Evolutionary conservation across 2,888 invertebrate species (phyloP).

Genomic region (Mimachlamys varia): DNA sequence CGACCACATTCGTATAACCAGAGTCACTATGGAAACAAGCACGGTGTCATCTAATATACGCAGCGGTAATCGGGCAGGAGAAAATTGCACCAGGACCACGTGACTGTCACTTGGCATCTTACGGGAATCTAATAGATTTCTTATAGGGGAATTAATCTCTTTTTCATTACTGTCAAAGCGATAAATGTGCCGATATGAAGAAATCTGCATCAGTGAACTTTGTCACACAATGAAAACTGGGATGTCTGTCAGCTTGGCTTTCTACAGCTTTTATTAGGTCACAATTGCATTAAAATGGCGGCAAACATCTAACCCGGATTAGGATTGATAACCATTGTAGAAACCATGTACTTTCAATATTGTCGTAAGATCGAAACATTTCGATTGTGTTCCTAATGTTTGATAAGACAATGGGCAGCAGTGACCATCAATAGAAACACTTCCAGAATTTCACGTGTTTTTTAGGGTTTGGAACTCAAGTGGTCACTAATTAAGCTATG

Average conservation of each 20-base stretch:
- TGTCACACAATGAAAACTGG: not conserved
- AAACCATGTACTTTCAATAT: too few species aligned
- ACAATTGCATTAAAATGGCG: too few species aligned
- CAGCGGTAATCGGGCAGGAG: not conserved
- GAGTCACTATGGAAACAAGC: not conserved
- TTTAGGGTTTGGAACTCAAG: too few species aligned
- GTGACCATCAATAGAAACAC: too few species aligned
- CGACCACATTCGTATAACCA: not conserved
- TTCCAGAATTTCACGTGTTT: too few species aligned
- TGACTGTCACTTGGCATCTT: not conserved
- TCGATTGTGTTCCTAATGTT: too few species aligned
- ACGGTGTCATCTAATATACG: not conserved
- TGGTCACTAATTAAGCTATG: too few species aligned
- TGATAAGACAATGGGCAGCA: too few species aligned
- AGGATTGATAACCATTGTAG: too few species aligned
- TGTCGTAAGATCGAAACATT: too few species aligned
- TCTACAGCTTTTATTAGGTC: too few species aligned
- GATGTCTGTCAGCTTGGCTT: not conserved
- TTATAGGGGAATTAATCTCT: not conserved
- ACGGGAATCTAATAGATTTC: not conserved
- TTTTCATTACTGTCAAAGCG: slow-evolving; percentile 13
- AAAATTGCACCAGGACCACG: not conserved
- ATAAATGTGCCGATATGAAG: not conserved
- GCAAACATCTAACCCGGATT: too few species aligned
- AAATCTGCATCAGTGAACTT: not conserved